Evolutionary conservation across 1,140 invertebrate genomes (phyloP).

Genomic region (Penaeus indicus): DNA sequence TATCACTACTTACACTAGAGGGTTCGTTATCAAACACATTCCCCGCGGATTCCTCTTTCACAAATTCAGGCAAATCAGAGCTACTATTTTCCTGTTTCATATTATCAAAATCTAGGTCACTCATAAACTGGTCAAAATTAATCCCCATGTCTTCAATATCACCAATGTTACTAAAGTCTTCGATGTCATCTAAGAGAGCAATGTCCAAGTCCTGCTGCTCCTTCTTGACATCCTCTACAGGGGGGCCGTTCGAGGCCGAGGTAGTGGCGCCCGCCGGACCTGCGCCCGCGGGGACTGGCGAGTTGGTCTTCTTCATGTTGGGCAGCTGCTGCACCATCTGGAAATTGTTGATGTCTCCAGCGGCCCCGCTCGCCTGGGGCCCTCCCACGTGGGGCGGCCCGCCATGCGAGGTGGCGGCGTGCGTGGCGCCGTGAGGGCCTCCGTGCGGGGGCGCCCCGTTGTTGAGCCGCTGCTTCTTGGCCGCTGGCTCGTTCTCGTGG

Average conservation of each 20-base stretch:
- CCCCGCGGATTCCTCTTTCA: conserved; percentile 61
- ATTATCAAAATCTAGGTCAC: conserved; percentile 63
- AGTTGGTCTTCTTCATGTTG: conserved; percentile 62
- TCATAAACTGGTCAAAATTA: conserved; percentile 64
- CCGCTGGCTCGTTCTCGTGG: conserved; percentile 62
- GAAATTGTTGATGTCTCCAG: conserved; percentile 54
- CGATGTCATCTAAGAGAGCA: conserved; percentile 49
- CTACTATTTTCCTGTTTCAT: conserved; percentile 63
- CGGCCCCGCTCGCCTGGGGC: conserved; percentile 38
- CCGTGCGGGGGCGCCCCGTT: conserved; percentile 51
- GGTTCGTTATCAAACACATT: conserved; percentile 63
- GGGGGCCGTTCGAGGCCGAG: conserved; percentile 41
- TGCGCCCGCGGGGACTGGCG: conserved; percentile 43
- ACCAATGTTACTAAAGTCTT: conserved; percentile 57
- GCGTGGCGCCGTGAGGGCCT: conserved; percentile 14
- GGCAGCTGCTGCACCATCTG: conserved; percentile 61
- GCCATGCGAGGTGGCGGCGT: conserved; percentile 44
- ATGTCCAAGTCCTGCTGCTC: conserved; percentile 53
- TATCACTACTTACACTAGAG: conserved; percentile 66
- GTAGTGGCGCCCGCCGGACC: conserved; percentile 12
- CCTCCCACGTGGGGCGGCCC: conserved; percentile 47
- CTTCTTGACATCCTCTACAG: conserved; percentile 53
- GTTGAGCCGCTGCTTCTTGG: conserved; percentile 60
- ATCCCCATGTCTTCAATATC: conserved; percentile 63
- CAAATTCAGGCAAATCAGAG: conserved; percentile 53